A percentile compares a stretch with the other conserved stretches of the same genome.
phyloP scores from a whole-genome alignment of 2,113 vertebrate genomes.

The Oostethus manadensis region DNA sequence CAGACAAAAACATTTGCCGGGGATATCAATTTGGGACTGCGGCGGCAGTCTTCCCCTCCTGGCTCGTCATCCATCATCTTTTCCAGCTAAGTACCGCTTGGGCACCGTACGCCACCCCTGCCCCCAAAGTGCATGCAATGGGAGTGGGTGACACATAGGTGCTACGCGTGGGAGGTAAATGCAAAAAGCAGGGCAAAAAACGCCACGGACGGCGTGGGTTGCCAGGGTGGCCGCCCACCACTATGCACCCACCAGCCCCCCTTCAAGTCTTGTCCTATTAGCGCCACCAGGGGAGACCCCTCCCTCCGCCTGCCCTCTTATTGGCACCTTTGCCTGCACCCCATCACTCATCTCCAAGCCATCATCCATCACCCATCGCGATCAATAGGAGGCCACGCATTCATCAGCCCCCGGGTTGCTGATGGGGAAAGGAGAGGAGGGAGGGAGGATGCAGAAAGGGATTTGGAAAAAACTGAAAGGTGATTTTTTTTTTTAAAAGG shows the following conservation, averaged over 20 bases:
- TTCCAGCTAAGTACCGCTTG: constrained; percentile 51
- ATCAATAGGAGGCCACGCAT: constrained; percentile 90
- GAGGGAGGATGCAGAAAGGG: constrained; percentile 35
- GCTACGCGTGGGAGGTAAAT: constrained; percentile 43
- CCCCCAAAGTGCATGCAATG: constrained; percentile 3
- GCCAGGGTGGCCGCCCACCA: constrained; percentile 39
- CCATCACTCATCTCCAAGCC: constrained; percentile 82
- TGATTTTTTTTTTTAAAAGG: constrained; percentile 43
- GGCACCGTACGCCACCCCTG: constrained; percentile 18
- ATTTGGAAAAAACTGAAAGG: constrained; percentile 34
- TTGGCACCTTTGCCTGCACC: constrained; percentile 78
- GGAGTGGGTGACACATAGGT: constrained; percentile 30
- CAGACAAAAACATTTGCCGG: constrained; percentile 99
- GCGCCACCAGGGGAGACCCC: constrained; percentile 68
- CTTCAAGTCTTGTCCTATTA: constrained; percentile 75
- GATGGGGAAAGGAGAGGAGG: constrained; percentile 72
- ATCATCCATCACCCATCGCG: constrained; percentile 79
- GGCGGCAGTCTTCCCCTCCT: constrained; percentile 85
- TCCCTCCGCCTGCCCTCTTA: constrained; percentile 73
- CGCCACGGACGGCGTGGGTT: constrained; percentile 41
- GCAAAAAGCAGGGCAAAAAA: constrained; percentile 32
- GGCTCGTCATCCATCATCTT: constrained; percentile 98
- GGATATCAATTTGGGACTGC: constrained; percentile 90
- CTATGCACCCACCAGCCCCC: not conserved
- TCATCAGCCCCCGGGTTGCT: constrained; percentile 81